These are phyloP conservation scores for Poeciliopsis turneri DNA, from an alignment of 2,797 vertebrate genomes.

Conservation along the genomic window DNA sequence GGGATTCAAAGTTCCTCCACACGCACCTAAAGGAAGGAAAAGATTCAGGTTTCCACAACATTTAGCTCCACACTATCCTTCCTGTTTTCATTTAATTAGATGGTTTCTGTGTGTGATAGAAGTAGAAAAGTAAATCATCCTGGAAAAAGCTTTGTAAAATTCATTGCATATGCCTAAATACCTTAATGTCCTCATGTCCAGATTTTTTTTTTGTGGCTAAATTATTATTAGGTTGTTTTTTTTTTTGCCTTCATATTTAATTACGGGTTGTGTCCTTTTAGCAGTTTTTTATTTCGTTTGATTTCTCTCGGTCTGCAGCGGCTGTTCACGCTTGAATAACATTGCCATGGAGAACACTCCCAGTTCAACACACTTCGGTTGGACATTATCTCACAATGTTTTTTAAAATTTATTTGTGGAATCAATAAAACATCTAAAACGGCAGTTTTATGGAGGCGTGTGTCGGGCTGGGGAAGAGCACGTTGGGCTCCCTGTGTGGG, in stretches of 20 bases:
- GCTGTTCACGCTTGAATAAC: neutral
- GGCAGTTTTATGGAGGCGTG: neutral
- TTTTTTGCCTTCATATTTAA: too few relatives aligned
- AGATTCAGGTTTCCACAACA: conserved; percentile 12
- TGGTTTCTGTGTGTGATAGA: neutral
- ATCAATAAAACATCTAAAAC: too few relatives aligned
- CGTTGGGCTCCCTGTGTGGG: conserved; percentile 13
- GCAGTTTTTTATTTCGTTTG: neutral
- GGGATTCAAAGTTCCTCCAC: neutral
- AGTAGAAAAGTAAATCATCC: neutral
- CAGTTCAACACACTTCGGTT: neutral
- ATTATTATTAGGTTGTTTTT: neutral
- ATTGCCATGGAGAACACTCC: neutral
- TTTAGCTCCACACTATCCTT: neutral
- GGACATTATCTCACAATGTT: too few relatives aligned
- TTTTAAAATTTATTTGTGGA: too few relatives aligned
- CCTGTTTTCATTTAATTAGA: neutral
- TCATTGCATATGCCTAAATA: too few relatives aligned
- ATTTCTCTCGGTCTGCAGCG: neutral
- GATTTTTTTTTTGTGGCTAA: neutral
- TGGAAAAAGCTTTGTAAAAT: neutral
- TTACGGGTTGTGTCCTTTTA: too few relatives aligned
- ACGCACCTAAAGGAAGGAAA: neutral
- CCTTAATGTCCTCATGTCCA: too few relatives aligned
- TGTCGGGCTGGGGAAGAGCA: conserved; percentile 18